Conservation (phyloP, 2,113 vertebrate species). For the Thomomys bottae region DNA sequence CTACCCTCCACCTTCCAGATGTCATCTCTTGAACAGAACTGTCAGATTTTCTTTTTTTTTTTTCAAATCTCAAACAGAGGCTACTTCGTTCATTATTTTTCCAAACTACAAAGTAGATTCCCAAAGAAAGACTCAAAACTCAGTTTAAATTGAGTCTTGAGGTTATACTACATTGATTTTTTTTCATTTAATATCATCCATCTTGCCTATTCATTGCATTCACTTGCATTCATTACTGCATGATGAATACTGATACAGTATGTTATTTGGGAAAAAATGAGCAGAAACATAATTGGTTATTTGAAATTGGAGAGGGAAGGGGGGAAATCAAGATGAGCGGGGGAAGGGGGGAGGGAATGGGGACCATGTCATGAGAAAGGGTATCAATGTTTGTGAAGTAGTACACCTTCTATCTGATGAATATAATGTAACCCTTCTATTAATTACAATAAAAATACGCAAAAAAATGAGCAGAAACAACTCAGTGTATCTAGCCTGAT, state of each 20-base stretch:
- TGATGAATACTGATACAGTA: too few relatives aligned
- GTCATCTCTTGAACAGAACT: neutral
- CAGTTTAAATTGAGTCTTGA: conserved; percentile 3
- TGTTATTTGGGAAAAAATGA: conserved; percentile 11
- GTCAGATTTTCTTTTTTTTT: neutral
- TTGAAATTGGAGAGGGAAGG: too few relatives aligned
- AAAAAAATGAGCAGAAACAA: conserved; percentile 33
- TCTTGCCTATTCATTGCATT: conserved; percentile 21
- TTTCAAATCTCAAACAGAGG: neutral
- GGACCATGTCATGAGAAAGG: too few relatives aligned
- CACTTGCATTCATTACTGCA: too few relatives aligned
- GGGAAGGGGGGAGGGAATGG: too few relatives aligned
- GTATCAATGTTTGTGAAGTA: too few relatives aligned
- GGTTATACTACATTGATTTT: conserved; percentile 7
- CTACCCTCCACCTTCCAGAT: neutral
- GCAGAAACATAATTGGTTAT: too few relatives aligned
- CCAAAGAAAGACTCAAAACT: neutral
- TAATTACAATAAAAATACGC: too few relatives aligned
- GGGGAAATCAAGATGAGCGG: too few relatives aligned
- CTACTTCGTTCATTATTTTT: conserved; percentile 31
- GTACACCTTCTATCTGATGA: too few relatives aligned
- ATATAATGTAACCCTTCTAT: too few relatives aligned
- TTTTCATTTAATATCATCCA: conserved; percentile 24
- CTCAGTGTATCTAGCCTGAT: conserved; percentile 31
- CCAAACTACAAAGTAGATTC: neutral